Percentiles rank a stretch among this genome's conserved stretches.
These are phyloP conservation scores for Pemphigus obesinymphae DNA, from an alignment of 1,140 invertebrate species.

Conservation along the genomic window DNA sequence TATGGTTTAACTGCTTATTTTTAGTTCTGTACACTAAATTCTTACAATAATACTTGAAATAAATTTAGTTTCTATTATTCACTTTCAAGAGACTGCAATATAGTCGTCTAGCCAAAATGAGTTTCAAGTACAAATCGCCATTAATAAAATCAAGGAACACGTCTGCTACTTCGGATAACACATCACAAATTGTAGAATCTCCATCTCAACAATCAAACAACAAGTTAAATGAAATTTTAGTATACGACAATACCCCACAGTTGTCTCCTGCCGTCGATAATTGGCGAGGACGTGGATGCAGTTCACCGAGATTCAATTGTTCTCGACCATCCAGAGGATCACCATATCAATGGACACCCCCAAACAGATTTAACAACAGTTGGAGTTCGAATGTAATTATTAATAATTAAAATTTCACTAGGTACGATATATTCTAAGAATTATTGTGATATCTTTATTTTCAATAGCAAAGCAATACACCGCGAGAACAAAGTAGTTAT, in stretches of 20 bases:
- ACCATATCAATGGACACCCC: neutral
- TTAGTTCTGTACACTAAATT: no score
- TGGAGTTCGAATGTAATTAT: neutral
- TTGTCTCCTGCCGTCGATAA: neutral
- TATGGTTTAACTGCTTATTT: no score
- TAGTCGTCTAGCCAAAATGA: no score
- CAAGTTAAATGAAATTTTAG: neutral
- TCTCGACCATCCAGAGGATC: neutral
- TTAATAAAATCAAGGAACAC: neutral
- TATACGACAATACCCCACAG: neutral
- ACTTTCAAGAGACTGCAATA: no score
- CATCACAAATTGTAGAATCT: neutral
- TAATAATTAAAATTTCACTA: neutral
- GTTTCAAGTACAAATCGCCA: conserved; percentile 4
- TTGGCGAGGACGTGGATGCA: neutral
- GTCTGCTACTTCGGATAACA: neutral
- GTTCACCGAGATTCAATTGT: conserved; percentile 3
- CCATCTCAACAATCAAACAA: neutral
- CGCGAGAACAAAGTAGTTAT: neutral
- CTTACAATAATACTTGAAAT: no score
- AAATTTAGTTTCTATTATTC: no score
- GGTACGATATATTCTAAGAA: no score
- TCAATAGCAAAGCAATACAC: neutral
- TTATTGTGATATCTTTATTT: neutral
- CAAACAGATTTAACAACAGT: neutral